These are phyloP conservation scores for Pammene aurita DNA, from an alignment of 2,888 invertebrate genomes.

Conservation along the genomic window DNA sequence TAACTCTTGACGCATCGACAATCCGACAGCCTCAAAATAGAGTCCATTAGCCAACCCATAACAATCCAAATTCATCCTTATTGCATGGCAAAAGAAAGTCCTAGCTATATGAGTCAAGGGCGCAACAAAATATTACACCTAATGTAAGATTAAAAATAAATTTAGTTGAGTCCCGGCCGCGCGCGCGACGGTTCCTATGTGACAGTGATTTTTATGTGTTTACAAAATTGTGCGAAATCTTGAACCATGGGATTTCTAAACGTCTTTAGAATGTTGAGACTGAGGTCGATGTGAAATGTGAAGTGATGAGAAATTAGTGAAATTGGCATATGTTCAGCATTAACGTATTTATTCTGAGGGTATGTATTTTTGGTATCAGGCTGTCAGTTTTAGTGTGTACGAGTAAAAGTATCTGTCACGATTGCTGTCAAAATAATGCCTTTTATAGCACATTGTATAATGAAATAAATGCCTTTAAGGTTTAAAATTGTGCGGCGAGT, in stretches of 20 bases:
- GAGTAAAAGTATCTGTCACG: conserved; percentile 10
- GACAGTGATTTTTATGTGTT: conserved; percentile 26
- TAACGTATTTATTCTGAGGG: conserved; percentile 36
- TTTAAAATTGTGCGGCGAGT: conserved; percentile 3
- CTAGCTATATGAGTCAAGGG: conserved; percentile 72
- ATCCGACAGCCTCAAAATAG: conserved; percentile 49
- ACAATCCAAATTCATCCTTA: conserved; percentile 38
- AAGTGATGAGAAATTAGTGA: background rate
- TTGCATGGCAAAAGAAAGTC: conserved; percentile 37
- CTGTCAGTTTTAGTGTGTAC: conserved; percentile 10
- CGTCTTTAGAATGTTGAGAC: background rate
- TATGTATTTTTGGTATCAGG: conserved; percentile 36
- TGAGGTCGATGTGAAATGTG: background rate
- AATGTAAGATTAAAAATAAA: conserved; percentile 77
- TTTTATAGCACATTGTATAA: background rate
- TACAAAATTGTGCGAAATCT: conserved; percentile 20
- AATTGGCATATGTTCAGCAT: conserved; percentile 10
- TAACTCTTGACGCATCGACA: conserved; percentile 43
- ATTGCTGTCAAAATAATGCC: background rate
- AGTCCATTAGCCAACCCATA: conserved; percentile 45
- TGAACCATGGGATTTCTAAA: background rate
- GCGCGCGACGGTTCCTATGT: conserved; percentile 45
- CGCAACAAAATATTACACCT: conserved; percentile 76
- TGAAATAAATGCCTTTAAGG: background rate
- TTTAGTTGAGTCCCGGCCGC: conserved; percentile 65